These are phyloP conservation scores for Callopanchax toddi DNA, from an alignment of 2,113 vertebrate species.

Conservation along the genomic window DNA sequence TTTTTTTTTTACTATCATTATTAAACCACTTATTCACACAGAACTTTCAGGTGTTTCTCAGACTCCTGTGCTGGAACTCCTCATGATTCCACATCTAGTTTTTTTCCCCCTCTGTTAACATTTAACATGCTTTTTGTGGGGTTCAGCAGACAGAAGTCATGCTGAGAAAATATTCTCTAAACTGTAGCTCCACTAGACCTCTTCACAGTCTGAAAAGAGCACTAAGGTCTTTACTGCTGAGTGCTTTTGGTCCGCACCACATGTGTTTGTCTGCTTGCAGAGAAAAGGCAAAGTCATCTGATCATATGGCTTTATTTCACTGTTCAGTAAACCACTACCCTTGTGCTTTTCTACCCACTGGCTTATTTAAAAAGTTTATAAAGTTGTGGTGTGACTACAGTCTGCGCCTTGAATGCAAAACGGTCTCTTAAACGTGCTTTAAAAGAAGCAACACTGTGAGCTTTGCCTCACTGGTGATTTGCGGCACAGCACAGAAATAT, in stretches of 20 bases:
- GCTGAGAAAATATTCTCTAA: slow-evolving; percentile 23
- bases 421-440: not conserved
- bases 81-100: slow-evolving; percentile 3
- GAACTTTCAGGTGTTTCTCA: not conserved
- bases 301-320: slow-evolving; percentile 44
- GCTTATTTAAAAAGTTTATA: slow-evolving; percentile 35
- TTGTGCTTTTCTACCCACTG: slow-evolving; percentile 20
- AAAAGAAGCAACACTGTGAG: slow-evolving; percentile 1
- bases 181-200: slow-evolving; percentile 7
- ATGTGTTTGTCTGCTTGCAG: slow-evolving; percentile 26
- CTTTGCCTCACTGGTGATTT: too few species aligned
- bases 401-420: slow-evolving; percentile 16
- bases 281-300: slow-evolving; percentile 24
- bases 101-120: slow-evolving; percentile 18
- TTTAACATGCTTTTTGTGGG: slow-evolving; percentile 25
- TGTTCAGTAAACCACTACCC: slow-evolving; percentile 37
- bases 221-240: slow-evolving; percentile 4
- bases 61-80: not conserved
- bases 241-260: slow-evolving; percentile 16
- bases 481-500: too few species aligned
- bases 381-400: slow-evolving; percentile 2
- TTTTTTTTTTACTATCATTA: slow-evolving; percentile 15
- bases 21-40: not conserved
- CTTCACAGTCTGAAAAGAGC: slow-evolving; percentile 26
- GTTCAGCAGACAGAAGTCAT: slow-evolving; percentile 1